Conservation (phyloP, 2,888 invertebrate genomes). For the Eustalomyia histrio region DNA sequence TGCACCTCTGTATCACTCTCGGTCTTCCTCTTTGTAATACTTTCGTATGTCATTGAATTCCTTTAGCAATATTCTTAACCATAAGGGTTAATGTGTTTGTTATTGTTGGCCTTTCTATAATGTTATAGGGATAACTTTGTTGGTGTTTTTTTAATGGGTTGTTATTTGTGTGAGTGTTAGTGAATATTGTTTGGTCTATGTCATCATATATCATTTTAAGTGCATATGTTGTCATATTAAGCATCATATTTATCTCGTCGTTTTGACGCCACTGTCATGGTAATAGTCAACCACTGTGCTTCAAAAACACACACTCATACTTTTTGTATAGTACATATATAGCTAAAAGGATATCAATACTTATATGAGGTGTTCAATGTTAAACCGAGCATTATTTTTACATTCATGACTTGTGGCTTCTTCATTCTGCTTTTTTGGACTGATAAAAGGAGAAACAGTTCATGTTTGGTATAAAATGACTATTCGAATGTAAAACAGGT, state of each 20-base stretch:
- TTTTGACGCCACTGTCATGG: slow-evolving; percentile 62
- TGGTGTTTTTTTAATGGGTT: slow-evolving; percentile 21
- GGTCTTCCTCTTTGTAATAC: background rate
- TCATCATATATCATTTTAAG: slow-evolving; percentile 64
- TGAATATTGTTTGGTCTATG: slow-evolving; percentile 48
- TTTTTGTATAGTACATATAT: background rate
- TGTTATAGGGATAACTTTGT: slow-evolving; percentile 31
- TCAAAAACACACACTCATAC: slow-evolving; percentile 9
- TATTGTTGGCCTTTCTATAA: slow-evolving; percentile 39
- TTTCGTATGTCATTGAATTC: background rate
- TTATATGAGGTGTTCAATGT: background rate
- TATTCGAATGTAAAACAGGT: too few relatives aligned
- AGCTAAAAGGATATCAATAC: background rate
- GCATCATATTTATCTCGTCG: slow-evolving; percentile 64
- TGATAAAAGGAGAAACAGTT: too few relatives aligned
- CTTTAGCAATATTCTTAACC: slow-evolving; percentile 17
- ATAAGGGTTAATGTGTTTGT: slow-evolving; percentile 52
- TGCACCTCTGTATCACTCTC: background rate
- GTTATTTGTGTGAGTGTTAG: slow-evolving; percentile 15
- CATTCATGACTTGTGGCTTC: too few relatives aligned
- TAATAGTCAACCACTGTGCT: slow-evolving; percentile 54
- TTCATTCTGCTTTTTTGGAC: too few relatives aligned
- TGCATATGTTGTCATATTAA: slow-evolving; percentile 65
- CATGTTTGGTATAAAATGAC: too few relatives aligned
- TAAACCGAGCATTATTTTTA: too few relatives aligned